These are phyloP conservation scores for Potamarius usumacintae DNA, from an alignment of 2,113 vertebrate genomes.

Conservation along the genomic window DNA sequence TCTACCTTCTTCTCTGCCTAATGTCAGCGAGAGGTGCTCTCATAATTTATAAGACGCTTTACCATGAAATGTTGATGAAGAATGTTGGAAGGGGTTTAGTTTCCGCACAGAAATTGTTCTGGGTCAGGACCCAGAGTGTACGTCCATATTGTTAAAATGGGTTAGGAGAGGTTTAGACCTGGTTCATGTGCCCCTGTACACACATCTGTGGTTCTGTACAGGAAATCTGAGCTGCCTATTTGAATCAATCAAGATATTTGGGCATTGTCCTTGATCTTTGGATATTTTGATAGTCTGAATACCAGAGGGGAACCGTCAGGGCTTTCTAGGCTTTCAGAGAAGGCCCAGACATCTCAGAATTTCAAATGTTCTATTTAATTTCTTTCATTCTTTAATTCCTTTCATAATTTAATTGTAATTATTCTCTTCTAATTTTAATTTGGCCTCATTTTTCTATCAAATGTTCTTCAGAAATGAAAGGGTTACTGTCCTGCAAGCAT, in stretches of 20 bases:
- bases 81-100: slow-evolving; percentile 69
- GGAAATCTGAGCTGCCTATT: slow-evolving; percentile 57
- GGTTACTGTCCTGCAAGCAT: no score
- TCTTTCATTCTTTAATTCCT: no score
- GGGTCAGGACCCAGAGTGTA: slow-evolving; percentile 56
- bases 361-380: no score
- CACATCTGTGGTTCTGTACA: slow-evolving; percentile 53
- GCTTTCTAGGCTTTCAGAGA: no score
- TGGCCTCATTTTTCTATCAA: no score
- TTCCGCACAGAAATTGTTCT: slow-evolving; percentile 51
- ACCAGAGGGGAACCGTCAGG: no score
- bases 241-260: slow-evolving; percentile 70
- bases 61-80: slow-evolving; percentile 72
- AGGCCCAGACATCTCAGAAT: no score
- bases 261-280: slow-evolving; percentile 70
- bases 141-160: slow-evolving; percentile 67
- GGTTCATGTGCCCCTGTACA: slow-evolving; percentile 44
- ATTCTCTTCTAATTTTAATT: no score
- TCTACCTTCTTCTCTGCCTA: slow-evolving; percentile 57
- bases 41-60: slow-evolving; percentile 74
- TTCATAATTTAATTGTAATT: no score
- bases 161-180: slow-evolving; percentile 66
- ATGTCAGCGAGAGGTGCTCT: slow-evolving; percentile 64
- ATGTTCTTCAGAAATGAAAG: no score
- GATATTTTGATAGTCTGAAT: slow-evolving; percentile 23